These are phyloP conservation scores for Tauraco hartlaubi DNA, from an alignment of 2,797 vertebrate species.

Conservation along the genomic window DNA sequence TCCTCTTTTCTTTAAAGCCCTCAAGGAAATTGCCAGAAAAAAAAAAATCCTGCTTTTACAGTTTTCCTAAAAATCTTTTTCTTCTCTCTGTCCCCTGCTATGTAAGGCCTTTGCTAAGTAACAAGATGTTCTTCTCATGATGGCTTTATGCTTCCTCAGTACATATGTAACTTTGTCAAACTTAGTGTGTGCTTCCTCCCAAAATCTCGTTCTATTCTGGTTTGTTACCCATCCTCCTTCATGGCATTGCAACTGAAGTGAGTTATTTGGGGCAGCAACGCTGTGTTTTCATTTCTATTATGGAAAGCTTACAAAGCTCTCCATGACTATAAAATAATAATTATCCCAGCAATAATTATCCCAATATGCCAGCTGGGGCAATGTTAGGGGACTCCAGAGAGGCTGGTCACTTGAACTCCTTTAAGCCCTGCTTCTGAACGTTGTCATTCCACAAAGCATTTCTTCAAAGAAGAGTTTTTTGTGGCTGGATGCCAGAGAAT, in stretches of 20 bases:
- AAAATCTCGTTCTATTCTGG: not conserved
- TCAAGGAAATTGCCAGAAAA: not conserved
- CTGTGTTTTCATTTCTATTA: not conserved
- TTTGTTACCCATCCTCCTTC: not conserved
- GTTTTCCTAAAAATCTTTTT: not conserved
- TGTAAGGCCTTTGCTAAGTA: not conserved
- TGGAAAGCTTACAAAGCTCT: not conserved
- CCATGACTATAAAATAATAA: not conserved
- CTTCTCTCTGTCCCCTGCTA: not conserved
- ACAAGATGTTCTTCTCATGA: not conserved
- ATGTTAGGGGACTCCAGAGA: not conserved
- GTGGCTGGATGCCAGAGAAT: slow-evolving; percentile 13
- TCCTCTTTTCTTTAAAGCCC: not conserved
- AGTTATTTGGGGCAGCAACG: not conserved
- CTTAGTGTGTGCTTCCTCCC: not conserved
- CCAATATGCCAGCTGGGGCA: not conserved
- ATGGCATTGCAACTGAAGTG: not conserved
- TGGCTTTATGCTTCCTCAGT: not conserved
- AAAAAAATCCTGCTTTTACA: not conserved
- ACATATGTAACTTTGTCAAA: not conserved
- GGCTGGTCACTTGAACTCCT: not conserved
- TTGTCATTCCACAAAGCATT: not conserved
- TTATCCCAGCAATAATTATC: not conserved
- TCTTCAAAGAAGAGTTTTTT: slow-evolving; percentile 14
- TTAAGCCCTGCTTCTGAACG: not conserved